phyloP scores from a whole-genome alignment of 1,140 invertebrate species.

The Hypothenemus hampei region DNA sequence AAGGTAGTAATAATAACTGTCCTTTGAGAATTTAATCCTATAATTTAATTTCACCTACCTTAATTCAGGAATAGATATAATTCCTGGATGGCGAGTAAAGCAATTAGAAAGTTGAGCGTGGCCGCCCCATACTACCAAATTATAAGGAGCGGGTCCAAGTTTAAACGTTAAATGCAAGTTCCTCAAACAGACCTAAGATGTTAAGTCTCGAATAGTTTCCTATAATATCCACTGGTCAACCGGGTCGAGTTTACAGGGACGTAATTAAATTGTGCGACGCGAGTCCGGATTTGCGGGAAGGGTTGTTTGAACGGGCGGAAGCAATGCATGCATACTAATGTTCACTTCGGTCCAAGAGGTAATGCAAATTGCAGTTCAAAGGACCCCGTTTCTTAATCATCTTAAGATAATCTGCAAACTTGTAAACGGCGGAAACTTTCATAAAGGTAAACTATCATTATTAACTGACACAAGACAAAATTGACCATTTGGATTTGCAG shows the following conservation, averaged over 20 bases:
- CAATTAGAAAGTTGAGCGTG: constrained; percentile 26
- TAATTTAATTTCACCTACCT: constrained; percentile 23
- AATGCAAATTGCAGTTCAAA: constrained; percentile 33
- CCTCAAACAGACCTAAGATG: constrained; percentile 38
- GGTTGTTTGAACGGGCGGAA: constrained; percentile 37
- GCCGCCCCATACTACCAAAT: constrained; percentile 22
- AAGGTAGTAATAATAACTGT: too few relatives aligned
- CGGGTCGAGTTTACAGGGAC: constrained; percentile 33
- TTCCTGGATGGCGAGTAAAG: constrained; percentile 18
- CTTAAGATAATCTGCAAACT: constrained; percentile 34
- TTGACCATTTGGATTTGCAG: too few relatives aligned
- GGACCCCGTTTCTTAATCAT: constrained; percentile 32
- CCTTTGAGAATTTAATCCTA: constrained; percentile 2
- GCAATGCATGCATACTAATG: constrained; percentile 40
- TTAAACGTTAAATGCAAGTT: constrained; percentile 38
- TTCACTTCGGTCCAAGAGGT: constrained; percentile 19
- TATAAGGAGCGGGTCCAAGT: constrained; percentile 31
- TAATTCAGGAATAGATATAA: constrained; percentile 27
- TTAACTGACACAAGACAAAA: too few relatives aligned
- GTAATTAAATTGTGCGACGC: constrained; percentile 43
- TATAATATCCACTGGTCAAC: constrained; percentile 42
- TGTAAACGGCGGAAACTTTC: constrained; percentile 25
- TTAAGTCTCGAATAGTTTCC: constrained; percentile 41
- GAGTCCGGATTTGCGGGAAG: constrained; percentile 35
- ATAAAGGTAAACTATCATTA: constrained; percentile 21